Evolutionary conservation across 2,888 invertebrate genomes (phyloP).

Genomic region (Oxytorus armatus): DNA sequence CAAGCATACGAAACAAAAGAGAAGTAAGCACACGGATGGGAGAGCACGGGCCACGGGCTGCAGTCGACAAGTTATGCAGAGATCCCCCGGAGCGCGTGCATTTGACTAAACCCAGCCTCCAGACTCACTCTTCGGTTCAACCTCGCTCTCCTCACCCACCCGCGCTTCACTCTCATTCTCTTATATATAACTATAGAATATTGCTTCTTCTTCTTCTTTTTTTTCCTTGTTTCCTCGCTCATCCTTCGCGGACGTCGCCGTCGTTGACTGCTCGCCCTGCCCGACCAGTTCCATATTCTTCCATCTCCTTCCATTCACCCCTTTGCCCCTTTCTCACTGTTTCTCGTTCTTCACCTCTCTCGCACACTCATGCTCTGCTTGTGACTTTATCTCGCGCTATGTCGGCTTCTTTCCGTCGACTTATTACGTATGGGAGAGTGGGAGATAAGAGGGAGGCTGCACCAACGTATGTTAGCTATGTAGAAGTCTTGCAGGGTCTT

Average conservation of each 20-base stretch:
- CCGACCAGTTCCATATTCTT: conserved; percentile 62
- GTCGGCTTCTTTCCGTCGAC: conserved; percentile 75
- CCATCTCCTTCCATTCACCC: conserved; percentile 52
- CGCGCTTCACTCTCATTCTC: conserved; percentile 50
- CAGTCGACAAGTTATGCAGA: conserved; percentile 81
- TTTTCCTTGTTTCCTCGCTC: conserved; percentile 6
- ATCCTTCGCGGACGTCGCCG: background rate
- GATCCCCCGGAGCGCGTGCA: conserved; percentile 73
- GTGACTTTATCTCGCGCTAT: conserved; percentile 77
- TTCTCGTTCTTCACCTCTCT: conserved; percentile 35
- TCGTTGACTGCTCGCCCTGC: too few relatives aligned
- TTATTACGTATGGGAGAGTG: conserved; percentile 79
- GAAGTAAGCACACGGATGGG: conserved; percentile 64
- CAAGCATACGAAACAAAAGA: conserved; percentile 78
- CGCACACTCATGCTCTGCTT: conserved; percentile 54
- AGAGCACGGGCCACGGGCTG: conserved; percentile 72
- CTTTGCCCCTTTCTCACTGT: conserved; percentile 1
- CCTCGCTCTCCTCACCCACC: conserved; percentile 47
- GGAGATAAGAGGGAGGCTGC: conserved; percentile 42
- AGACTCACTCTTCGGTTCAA: conserved; percentile 69
- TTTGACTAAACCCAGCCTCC: conserved; percentile 79
- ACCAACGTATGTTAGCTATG: conserved; percentile 8
- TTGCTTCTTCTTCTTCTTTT: conserved; percentile 32
- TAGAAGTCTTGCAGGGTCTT: conserved; percentile 8
- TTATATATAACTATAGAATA: conserved; percentile 3